Evolutionary conservation across 2,888 invertebrate species (phyloP), one percentile per base, ranked within the genome.

Genomic region (Orthosia cruda): DNA sequence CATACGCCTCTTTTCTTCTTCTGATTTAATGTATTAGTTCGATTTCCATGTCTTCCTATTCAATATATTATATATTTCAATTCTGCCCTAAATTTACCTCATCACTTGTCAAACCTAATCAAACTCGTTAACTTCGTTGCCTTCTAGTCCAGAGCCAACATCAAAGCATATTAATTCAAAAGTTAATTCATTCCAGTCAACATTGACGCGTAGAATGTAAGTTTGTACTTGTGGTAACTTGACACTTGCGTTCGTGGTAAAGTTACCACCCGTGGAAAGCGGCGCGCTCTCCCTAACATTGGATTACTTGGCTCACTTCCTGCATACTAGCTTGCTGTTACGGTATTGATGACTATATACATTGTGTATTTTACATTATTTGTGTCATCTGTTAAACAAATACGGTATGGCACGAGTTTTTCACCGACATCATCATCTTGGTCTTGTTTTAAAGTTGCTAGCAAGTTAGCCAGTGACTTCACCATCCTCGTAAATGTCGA

Each of bases 201-300:
- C 62, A 52, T 49, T 54, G 59, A 84, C 58, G 65, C 66, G 64
- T 74, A 54, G 65, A 63, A 52, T 58, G 57, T 58, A 13, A 26
- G 65, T 49, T 23, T 9, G 57, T 68, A 52, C 61, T 13, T 32
- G 65, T 72, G 49, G 92, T 88, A 92, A 93, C 74, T 26, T 47
- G 75, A 93, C 77, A 91, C 91, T 75, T n/a, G 16, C 74, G 26
- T 57, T 52, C 26, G 80, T 73, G 89, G 90, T 91, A 88, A 87
- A 55, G 75, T 89, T 89, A 91, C 89, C 84, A 72, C 71, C 71
- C 83, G 81, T 89, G 89, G 93, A 92, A 93, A 93, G 92, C 88
- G 86, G 83, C 59, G 81, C 86, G 77, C 74, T 85, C 80, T 75
- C 85, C 70, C 75, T 40, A 77, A 72, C 78, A 74, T 64, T 68